Evolutionary conservation across 2,888 invertebrate genomes (phyloP), one percentile per base, ranked within the genome.

Genomic region (Ypsolopha sequella): DNA sequence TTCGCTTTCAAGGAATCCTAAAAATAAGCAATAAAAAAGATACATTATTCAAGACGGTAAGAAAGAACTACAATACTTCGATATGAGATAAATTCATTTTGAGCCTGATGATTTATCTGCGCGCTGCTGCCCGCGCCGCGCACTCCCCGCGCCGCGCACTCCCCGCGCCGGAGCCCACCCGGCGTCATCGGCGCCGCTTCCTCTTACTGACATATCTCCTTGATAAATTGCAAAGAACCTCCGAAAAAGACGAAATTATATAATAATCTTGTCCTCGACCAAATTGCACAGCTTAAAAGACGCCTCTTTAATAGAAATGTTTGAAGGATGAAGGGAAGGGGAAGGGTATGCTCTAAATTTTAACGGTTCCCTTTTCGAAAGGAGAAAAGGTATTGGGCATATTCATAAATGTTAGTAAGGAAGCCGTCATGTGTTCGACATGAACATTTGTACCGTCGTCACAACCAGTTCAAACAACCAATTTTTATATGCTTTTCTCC

Each of bases 191-290:
- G 69, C 66, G 66, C 61, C 61, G 62, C 63, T 66, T 64, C 70
- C 66, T 64, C 64, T 57, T 61, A 59, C 64, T 63, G 68, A 71
- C 73, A 65, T 76, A 79, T 78, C 73, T 69, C 56, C 66, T 64
- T 80, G 76, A 81, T 79, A 76, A 76, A 80, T 82, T 75, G 67
- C 74, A 66, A 68, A 65, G 68, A 71, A 76, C 71, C 65, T 73
- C 63, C 61, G 63, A 66, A 71, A 66, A 66, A 68, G 67, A 67
- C 70, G 58, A 70, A 71, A 66, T 65, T 66, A 59, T 65, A 61
- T 71, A 73, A 68, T 71, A 52, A 44, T 52, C 52, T 44, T 33
- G n/a, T 41, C 41, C 9, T 0, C 38, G 11, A 4, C 36, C 14
- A 47, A 47, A 47, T 13, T 46, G 46, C 46, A 46, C 34, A 7